Conservation (phyloP, 2,797 vertebrate genomes). For the Ctenopoma multispine region DNA sequence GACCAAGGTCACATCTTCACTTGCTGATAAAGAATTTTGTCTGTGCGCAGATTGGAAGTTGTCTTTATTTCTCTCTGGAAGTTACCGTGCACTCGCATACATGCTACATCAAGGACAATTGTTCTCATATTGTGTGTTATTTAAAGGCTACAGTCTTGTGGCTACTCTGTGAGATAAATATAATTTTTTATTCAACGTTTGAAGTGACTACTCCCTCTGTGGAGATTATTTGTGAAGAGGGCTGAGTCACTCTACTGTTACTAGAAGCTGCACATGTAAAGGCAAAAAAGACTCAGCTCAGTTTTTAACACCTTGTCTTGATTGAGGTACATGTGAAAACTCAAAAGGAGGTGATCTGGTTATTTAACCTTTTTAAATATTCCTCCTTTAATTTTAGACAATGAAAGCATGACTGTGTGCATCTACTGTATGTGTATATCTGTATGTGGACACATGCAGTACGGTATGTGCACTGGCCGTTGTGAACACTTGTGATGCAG, state of each 20-base stretch:
- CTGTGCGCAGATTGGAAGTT: constrained; percentile 7
- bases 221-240: constrained; percentile 52
- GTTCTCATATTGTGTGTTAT: constrained; percentile 11
- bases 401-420: background rate
- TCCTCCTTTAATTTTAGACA: constrained; percentile 9
- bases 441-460: constrained; percentile 9
- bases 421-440: background rate
- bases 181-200: constrained; percentile 38
- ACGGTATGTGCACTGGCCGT: background rate
- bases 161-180: constrained; percentile 36
- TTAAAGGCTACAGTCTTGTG: constrained; percentile 13
- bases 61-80: constrained; percentile 22
- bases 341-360: constrained; percentile 43
- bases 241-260: constrained; percentile 59
- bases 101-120: constrained; percentile 39
- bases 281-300: no score
- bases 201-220: constrained; percentile 45
- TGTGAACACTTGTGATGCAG: constrained; percentile 30
- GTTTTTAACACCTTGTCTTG: constrained; percentile 11
- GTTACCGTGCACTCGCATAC: background rate
- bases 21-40: constrained; percentile 25
- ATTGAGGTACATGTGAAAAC: constrained; percentile 25
- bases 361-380: constrained; percentile 48
- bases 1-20: constrained; percentile 55
- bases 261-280: constrained; percentile 41